Evolutionary conservation across 2,797 vertebrate genomes (phyloP), one percentile per base, ranked within the genome.

Genomic region (Jordanella pulchra): DNA sequence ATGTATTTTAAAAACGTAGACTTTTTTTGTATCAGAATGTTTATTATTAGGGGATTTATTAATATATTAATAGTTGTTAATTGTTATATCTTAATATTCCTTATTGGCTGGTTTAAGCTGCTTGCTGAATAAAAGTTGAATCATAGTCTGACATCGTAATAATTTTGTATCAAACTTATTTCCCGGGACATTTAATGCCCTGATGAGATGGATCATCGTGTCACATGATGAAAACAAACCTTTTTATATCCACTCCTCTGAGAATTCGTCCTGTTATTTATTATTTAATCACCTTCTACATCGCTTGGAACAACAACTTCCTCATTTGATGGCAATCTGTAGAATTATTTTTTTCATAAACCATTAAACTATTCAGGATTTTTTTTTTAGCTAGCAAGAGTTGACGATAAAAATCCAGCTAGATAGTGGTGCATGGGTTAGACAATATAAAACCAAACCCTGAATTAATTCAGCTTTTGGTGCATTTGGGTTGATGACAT

Each of bases 221-320:
- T 85, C 76, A 86, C 79, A 81, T 82, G 79, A 61, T 72, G 53
- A 71, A 72, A 74, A 81, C 66, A 68, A 79, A 65, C 48, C 25
- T 51, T 68, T 71, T 64, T 35, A 67, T 78, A 69, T 47, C 9
- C 7, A 58, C 0, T 61, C 27, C 3, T 72, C 2, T 4, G 18
- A 74, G 6, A 61, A 44, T 69, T 39, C 18, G 7, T 44, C 3
- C 45, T 63, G 63, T 74, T 47, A 47, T 47, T 47, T 47, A 47
- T 3, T 39, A 39, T 39, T 61, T 72, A 23, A 55, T 70, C 50
- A 53, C 50, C 55, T 68, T 66, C 15, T 21, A 25, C 25, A 66
- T 28, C 6, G 50, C 18, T 63, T 15, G 23, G 21, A 73, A 15
- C 27, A 60, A 71, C 17, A 61, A 27, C 21, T 56, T 51, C 51